Evolutionary conservation across 1,140 invertebrate genomes (phyloP), one percentile per base, ranked within the genome.

Genomic region (Reticulitermes speratus): DNA sequence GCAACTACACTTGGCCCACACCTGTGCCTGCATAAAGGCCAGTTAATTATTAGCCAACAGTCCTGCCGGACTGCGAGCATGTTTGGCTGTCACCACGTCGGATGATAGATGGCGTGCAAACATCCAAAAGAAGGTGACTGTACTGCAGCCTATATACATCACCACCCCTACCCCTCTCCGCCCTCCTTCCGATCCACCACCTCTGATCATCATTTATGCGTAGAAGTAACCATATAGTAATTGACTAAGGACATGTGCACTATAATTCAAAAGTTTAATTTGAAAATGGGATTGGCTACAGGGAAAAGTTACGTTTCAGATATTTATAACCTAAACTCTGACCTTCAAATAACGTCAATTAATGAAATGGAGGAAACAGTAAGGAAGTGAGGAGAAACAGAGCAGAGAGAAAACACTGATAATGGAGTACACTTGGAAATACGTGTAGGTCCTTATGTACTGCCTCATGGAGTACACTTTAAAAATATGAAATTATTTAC

Each of bases 11-110:
- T 45, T 45, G 32, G 44, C 21, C 44, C 83, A 84, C 83, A 45
- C 44, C 83, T 44, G 44, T 30, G 44, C 32, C 83, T 84, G 83
- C 83, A 52, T 52, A 84, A 45, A 84, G 44, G 83, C 2, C 83
- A 84, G 83, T 84, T 84, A 84, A 84, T 84, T 84, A 84, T 84
- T 84, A 84, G 44, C 83, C 44, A 52, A 44, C 83, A 44, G 44
- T 45, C 32, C 83, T 30, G 65, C 65, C 16, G 65, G 65, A 75
- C 65, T 75, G n/a, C 65, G 65, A 30, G 65, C 9, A 32, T 44
- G 83, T 52, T 45, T 44, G 32, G 44, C 83, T 84, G 83, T 84
- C 83, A 84, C 44, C 83, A 25, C n/a, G 83, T 6, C 5, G 21
- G 11, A 30, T 84, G 83, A 84, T 84, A 32, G 44, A 84, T 84